Evolutionary conservation across 2,113 vertebrate genomes (phyloP).

Genomic region (Onychorhynchus coronatus): DNA sequence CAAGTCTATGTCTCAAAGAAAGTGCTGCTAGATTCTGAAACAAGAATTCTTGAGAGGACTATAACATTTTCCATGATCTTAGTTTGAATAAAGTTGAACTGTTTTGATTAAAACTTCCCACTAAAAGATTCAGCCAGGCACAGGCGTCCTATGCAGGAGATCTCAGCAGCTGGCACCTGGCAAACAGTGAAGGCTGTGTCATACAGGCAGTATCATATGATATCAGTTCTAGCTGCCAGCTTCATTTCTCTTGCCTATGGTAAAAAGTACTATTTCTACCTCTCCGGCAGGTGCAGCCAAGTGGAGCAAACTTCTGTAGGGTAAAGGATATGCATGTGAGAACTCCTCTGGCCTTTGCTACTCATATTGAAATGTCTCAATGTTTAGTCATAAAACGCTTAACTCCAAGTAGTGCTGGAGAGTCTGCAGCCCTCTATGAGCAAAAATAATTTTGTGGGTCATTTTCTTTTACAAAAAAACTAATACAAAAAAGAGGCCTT

Average conservation of each 20-base stretch:
- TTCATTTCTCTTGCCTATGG: neutral
- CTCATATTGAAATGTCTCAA: rapidly evolving
- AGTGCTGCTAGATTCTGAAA: neutral
- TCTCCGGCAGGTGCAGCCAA: neutral
- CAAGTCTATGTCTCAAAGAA: neutral
- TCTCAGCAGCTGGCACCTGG: neutral
- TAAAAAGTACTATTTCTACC: neutral
- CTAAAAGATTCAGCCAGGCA: neutral
- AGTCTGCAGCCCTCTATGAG: neutral
- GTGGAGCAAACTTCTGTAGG: neutral
- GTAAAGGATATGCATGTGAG: neutral
- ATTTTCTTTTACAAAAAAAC: neutral
- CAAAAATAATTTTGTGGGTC: neutral
- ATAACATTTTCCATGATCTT: neutral
- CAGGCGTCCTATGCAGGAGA: rapidly evolving
- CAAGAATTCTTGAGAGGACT: neutral
- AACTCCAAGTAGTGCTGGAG: neutral
- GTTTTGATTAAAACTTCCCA: neutral
- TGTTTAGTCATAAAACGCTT: neutral
- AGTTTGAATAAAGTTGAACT: neutral
- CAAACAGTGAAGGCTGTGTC: neutral
- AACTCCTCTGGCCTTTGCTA: neutral
- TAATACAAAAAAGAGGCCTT: neutral
- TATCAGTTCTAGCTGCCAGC: neutral
- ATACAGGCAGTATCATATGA: neutral